Conservation (phyloP, 2,113 vertebrate genomes). For the Macrotis lagotis region DNA sequence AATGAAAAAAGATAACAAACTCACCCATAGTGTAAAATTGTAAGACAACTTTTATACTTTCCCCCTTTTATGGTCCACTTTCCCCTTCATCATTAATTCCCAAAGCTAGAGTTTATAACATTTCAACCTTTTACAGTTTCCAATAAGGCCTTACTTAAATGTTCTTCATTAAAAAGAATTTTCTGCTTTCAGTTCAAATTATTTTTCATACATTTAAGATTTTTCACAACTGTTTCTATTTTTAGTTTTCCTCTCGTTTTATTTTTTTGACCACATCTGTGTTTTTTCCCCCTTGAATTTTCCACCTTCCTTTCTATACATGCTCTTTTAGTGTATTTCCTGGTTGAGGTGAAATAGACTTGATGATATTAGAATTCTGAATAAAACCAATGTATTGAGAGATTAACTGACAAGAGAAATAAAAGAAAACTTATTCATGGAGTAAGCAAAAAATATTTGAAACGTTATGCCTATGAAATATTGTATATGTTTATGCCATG, state of each 20-base stretch:
- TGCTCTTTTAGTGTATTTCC: not conserved
- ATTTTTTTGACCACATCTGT: not conserved
- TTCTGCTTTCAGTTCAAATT: not conserved
- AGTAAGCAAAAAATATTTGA: not conserved
- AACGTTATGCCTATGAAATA: not conserved
- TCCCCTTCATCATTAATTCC: not conserved
- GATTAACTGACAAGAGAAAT: constrained; percentile 35
- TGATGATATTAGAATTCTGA: not conserved
- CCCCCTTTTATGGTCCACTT: not conserved
- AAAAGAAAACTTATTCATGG: not conserved
- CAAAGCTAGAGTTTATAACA: not conserved
- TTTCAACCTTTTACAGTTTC: not conserved
- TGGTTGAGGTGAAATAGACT: not conserved
- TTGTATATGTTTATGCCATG: not conserved
- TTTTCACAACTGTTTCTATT: not conserved
- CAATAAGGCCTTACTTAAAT: not conserved
- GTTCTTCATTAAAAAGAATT: not conserved
- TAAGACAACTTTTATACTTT: not conserved
- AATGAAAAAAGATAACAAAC: constrained; percentile 5
- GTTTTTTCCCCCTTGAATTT: not conserved
- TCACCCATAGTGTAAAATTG: not conserved
- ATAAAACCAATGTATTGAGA: not conserved
- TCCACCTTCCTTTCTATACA: not conserved
- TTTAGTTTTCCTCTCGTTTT: not conserved
- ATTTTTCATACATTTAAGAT: not conserved